Percentiles rank a stretch among this genome's conserved stretches.
Evolutionary conservation across 2,888 invertebrate genomes (phyloP).

Genomic region (Lepidochitona cinerea): DNA sequence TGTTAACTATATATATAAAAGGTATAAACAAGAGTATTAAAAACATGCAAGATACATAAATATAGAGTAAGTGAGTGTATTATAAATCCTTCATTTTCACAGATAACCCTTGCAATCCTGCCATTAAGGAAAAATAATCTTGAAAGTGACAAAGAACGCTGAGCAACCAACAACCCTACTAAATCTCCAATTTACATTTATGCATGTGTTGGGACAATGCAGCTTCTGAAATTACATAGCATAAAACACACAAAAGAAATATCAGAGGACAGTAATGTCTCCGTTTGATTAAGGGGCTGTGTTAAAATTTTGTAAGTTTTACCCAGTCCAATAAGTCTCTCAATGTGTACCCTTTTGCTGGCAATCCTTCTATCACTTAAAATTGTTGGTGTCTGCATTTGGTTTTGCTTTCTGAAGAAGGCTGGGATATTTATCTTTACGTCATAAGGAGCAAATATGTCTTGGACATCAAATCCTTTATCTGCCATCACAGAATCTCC

Average conservation of each 20-base stretch:
- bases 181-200: too few relatives aligned
- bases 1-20: too few relatives aligned
- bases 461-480: constrained; percentile 23
- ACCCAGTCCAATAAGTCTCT: constrained; percentile 20
- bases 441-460: constrained; percentile 9
- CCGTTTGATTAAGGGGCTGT: constrained; percentile 20
- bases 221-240: constrained; percentile 31
- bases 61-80: too few relatives aligned
- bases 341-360: constrained; percentile 11
- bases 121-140: too few relatives aligned
- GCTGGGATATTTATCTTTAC: constrained; percentile 11
- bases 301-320: constrained; percentile 29
- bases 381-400: background rate
- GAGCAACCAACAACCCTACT: too few relatives aligned
- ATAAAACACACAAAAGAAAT: constrained; percentile 30
- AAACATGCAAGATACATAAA: too few relatives aligned
- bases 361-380: constrained; percentile 15
- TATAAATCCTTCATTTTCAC: too few relatives aligned
- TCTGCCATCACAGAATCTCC: constrained; percentile 20
- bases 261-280: constrained; percentile 27
- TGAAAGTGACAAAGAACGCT: too few relatives aligned
- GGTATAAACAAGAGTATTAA: too few relatives aligned
- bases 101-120: too few relatives aligned
- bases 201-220: too few relatives aligned
- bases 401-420: constrained; percentile 15